Base-by-base conservation (phyloP, 2,888 invertebrate species). In the Cephus sareptanus region DNA sequence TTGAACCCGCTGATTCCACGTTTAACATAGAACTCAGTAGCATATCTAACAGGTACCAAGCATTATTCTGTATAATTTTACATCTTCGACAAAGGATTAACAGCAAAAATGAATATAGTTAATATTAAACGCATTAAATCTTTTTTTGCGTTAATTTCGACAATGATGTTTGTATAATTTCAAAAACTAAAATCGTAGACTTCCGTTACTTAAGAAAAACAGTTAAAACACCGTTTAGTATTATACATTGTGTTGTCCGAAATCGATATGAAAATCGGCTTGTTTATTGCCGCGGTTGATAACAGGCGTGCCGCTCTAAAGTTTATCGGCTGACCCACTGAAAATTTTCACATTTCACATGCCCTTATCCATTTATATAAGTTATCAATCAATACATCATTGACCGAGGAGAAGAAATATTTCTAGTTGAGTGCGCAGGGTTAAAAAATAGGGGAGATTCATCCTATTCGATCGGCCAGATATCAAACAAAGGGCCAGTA, bases 271-370 rank as follows among this genome's bases (percentile, higher is more conserved):
- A 34, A 71, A 71, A 71, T 71, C 31, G 33, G 31, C 31, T 30
- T 71, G 71, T 71, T 71, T 71, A 71, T 34, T 71, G 71, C 34
- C 71, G 71, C 71, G 33, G 71, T 2, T 56, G 56, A 56, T 56
- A 56, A 23, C 56, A 56, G 56, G 56, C 71, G 34, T 34, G 71
- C 33, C 71, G 71, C 31, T 34, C 2, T 31, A 33, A 34, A n/a
- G 13, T 34, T 71, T 71, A 71, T 31, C 71, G 31, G 15, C 13
- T 3, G 71, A 33, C 23, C 13, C 71, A 15, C 6, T 71, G 71
- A 31, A 11, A 71, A 71, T 9, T 31, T 11, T 31, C 13, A 31
- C 12, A 31, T 71, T 71, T 71, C 71, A 34, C 71, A 56, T 56
- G 71, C 33, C 33, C 71, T 31, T 12, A 3, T 33, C 31, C 71